phyloP scores from a whole-genome alignment of 2,888 invertebrate species.

The Plusia festucae region DNA sequence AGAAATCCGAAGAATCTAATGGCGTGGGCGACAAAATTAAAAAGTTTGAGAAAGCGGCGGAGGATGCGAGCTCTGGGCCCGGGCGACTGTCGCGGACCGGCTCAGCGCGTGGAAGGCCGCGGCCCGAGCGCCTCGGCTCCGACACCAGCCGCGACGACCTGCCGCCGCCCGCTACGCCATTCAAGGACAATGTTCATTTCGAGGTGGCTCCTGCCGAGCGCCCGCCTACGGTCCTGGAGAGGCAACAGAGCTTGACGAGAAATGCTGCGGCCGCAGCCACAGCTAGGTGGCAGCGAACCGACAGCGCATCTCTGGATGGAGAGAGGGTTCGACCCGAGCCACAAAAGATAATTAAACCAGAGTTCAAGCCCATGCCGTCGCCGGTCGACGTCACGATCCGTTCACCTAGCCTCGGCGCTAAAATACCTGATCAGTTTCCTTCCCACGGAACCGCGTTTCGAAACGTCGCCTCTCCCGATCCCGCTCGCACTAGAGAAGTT shows the following conservation, averaged over 20 bases:
- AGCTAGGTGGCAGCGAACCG: slow-evolving; percentile 75
- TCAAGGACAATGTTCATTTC: slow-evolving; percentile 76
- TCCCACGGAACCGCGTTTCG: slow-evolving; percentile 86
- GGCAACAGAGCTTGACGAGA: slow-evolving; percentile 68
- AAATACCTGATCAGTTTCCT: slow-evolving; percentile 82
- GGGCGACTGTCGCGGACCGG: slow-evolving; percentile 79
- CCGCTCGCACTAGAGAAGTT: slow-evolving; percentile 63
- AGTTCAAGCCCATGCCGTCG: slow-evolving; percentile 82
- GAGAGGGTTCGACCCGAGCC: slow-evolving; percentile 78
- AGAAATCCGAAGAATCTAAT: slow-evolving; percentile 74
- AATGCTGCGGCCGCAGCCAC: slow-evolving; percentile 59
- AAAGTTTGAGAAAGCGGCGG: slow-evolving; percentile 84
- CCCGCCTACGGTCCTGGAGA: slow-evolving; percentile 59
- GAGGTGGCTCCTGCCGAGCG: slow-evolving; percentile 60
- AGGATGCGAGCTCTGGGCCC: slow-evolving; percentile 73
- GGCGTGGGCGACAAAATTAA: slow-evolving; percentile 87
- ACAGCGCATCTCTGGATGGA: slow-evolving; percentile 64
- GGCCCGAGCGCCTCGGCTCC: slow-evolving; percentile 62
- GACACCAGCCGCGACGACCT: slow-evolving; percentile 70
- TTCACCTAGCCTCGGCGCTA: slow-evolving; percentile 83
- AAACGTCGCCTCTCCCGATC: slow-evolving; percentile 81
- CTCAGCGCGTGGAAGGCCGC: slow-evolving; percentile 70
- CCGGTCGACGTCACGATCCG: slow-evolving; percentile 82
- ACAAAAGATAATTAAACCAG: slow-evolving; percentile 83
- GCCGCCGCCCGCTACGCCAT: slow-evolving; percentile 78